A percentile compares a stretch with the other conserved stretches of the same genome.
Conservation (phyloP, 2,888 invertebrate species). For the Mesochorus sp. region DNA sequence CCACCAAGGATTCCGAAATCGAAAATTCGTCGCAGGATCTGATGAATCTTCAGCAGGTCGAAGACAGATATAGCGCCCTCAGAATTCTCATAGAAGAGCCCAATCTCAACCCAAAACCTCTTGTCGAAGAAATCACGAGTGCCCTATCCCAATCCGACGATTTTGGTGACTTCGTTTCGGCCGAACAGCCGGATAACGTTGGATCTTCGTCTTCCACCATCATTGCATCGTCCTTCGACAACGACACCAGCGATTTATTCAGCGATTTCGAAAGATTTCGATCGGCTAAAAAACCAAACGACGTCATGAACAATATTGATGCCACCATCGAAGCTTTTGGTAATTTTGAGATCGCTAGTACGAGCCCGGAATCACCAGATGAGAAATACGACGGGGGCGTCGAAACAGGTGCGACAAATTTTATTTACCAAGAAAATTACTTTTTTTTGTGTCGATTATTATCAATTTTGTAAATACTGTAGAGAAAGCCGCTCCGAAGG, state of each 20-base stretch:
- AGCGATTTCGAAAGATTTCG: conserved; percentile 73
- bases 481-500: conserved; percentile 77
- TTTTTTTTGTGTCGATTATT: background rate
- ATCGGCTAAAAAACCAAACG: conserved; percentile 60
- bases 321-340: conserved; percentile 75
- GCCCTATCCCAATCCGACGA: conserved; percentile 76
- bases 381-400: conserved; percentile 70
- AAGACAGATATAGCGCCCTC: conserved; percentile 83
- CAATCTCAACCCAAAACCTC: conserved; percentile 30
- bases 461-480: conserved; percentile 36
- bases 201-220: conserved; percentile 51
- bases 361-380: conserved; percentile 64
- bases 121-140: conserved; percentile 57
- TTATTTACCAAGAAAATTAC: background rate
- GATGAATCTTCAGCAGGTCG: conserved; percentile 78
- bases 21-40: conserved; percentile 73
- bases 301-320: conserved; percentile 3
- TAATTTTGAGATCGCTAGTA: conserved; percentile 73
- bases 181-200: conserved; percentile 70
- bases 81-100: conserved; percentile 79
- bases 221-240: conserved; percentile 42
- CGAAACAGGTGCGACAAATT: conserved; percentile 70
- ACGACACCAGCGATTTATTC: conserved; percentile 70
- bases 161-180: conserved; percentile 83
- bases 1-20: background rate